Evolutionary conservation across 2,113 vertebrate genomes (phyloP).

Genomic region (Cromileptes altivelis): DNA sequence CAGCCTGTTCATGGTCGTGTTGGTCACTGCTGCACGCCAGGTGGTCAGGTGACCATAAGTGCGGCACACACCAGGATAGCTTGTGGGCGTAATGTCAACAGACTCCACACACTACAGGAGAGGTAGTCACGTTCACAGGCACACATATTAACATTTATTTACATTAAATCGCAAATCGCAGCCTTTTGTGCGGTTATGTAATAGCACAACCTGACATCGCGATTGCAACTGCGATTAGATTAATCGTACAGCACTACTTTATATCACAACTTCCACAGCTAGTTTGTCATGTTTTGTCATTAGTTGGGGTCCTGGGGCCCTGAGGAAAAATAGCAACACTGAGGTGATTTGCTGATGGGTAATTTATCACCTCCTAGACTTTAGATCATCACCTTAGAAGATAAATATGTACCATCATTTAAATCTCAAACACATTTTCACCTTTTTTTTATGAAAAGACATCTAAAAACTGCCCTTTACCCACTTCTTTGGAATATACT

Average conservation of each 20-base stretch:
- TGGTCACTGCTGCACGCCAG: no score
- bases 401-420: not conserved
- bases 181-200: no score
- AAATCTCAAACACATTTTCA: not conserved
- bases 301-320: constrained; percentile 15
- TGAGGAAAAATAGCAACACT: constrained; percentile 29
- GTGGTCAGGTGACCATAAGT: no score
- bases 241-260: not conserved
- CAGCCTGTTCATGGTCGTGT: no score
- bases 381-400: constrained; percentile 4
- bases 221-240: no score
- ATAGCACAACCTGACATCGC: no score
- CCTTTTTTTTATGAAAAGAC: not conserved
- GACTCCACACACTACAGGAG: no score
- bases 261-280: not conserved
- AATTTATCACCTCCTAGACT: constrained; percentile 4
- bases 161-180: no score
- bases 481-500: not conserved
- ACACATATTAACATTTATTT: no score
- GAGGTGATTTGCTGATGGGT: constrained; percentile 13
- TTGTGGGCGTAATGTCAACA: no score
- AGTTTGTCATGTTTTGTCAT: constrained; percentile 28
- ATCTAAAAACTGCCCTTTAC: not conserved
- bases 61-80: no score
- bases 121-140: no score